Evolutionary conservation across 2,888 invertebrate genomes (phyloP).

Genomic region (Isoperla grammatica): DNA sequence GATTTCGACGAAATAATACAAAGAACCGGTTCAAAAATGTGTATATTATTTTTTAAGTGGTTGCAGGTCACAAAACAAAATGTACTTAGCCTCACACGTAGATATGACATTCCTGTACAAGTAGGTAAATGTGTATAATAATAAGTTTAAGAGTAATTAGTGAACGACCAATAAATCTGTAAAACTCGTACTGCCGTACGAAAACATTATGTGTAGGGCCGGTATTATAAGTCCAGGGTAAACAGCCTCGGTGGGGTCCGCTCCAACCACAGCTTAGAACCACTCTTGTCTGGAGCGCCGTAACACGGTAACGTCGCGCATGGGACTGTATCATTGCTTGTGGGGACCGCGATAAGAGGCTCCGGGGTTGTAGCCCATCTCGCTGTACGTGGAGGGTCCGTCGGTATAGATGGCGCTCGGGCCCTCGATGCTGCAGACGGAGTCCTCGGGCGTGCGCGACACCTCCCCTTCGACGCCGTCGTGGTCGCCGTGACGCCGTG

Average conservation of each 20-base stretch:
- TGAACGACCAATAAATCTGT: too few species aligned
- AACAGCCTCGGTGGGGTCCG: too few species aligned
- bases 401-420: slow-evolving; percentile 46
- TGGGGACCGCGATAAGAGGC: slow-evolving; percentile 25
- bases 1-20: too few species aligned
- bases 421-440: slow-evolving; percentile 83
- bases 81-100: too few species aligned
- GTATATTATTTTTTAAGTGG: too few species aligned
- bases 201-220: neutral
- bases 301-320: slow-evolving; percentile 25
- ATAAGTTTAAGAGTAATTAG: too few species aligned
- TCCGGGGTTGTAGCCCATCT: slow-evolving; percentile 28
- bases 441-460: slow-evolving; percentile 84
- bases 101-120: too few species aligned
- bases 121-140: too few species aligned
- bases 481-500: slow-evolving; percentile 47
- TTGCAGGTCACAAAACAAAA: too few species aligned
- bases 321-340: slow-evolving; percentile 26
- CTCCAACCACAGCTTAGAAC: slow-evolving; percentile 15
- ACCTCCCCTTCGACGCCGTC: slow-evolving; percentile 71
- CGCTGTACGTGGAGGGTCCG: slow-evolving; percentile 39
- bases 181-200: too few species aligned
- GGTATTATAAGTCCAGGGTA: too few species aligned
- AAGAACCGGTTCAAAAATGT: too few species aligned
- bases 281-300: slow-evolving; percentile 25